Evolutionary conservation across 35 echinoderm and acorn worm genomes (phyloP), one percentile per base, ranked within the genome.

Genomic region (Ptychodera flava): DNA sequence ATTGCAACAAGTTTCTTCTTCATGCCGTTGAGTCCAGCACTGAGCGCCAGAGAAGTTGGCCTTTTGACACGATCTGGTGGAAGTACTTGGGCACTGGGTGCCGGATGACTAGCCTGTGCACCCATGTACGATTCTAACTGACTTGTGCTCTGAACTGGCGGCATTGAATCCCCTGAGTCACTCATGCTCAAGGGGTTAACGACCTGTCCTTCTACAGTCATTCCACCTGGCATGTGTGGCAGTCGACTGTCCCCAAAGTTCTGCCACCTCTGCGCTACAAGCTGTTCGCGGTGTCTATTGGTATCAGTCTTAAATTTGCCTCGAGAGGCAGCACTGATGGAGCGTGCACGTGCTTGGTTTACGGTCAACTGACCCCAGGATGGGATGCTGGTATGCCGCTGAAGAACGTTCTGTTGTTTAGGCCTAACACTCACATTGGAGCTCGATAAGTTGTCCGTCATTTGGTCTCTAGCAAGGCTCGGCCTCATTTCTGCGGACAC

Each of bases 1-100:
- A 97, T 92, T 16, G 95, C 95, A 78, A 97, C 90, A 78, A 97
- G 81, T 77, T 93, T 97, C 36, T 97, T 97, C 64, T 94, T 97
- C 16, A 90, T 88, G 6, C 90, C 92, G 53, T 91, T 93, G 30
- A 85, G 64, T 83, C 89, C 84, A 16, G 92, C 76, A 33, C 85
- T 85, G 15, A 97, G 82, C 15, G 95, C 91, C 27, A 97, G 89
- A 82, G 80, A 91, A 27, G 93, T 91, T 29, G 95, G 95, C 35
- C 95, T 80, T 36, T 90, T 90, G 45, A 64, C n/a, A 52, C 31
- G 83, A 14, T 79, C 53, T 87, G 30, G 85, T 28, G 36, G 33
- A 80, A n/a, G 78, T 77, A 32, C 34, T 35, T 37, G 75, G 76
- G 36, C 52, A 29, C 78, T 38, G 33, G 36, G 32, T 85, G 2